These are phyloP conservation scores for Globodera ellingtonae DNA, from an alignment of 1,140 invertebrate species.

Conservation along the genomic window DNA sequence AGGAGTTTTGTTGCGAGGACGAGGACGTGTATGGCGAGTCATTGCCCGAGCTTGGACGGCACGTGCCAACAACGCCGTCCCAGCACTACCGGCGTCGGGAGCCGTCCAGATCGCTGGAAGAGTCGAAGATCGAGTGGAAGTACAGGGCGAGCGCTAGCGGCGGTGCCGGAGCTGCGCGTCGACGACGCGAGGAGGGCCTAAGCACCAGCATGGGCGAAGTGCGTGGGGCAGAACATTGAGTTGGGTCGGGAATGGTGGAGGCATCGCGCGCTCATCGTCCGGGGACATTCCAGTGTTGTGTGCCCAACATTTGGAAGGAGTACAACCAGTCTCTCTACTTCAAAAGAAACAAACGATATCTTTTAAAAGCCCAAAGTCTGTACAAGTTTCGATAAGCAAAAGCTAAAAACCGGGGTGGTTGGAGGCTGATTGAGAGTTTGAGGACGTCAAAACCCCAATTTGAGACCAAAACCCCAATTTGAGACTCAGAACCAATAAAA, in stretches of 20 bases:
- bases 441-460: no score
- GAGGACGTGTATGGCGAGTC: slow-evolving; percentile 51
- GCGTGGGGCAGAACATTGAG: slow-evolving; percentile 9
- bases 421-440: no score
- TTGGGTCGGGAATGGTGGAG: neutral
- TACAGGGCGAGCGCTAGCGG: slow-evolving; percentile 14
- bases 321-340: no score
- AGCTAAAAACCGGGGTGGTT: no score
- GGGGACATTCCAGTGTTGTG: no score
- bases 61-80: neutral
- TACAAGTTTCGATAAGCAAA: no score
- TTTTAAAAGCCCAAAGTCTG: no score
- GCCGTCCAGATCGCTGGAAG: slow-evolving; percentile 35
- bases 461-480: no score
- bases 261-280: no score
- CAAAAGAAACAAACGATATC: no score
- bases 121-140: slow-evolving; percentile 11
- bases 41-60: slow-evolving; percentile 33
- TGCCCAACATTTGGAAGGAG: no score
- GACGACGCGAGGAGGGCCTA: slow-evolving; percentile 31
- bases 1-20: slow-evolving; percentile 41
- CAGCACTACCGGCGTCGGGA: slow-evolving; percentile 17
- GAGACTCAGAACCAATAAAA: no score
- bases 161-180: neutral
- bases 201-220: slow-evolving; percentile 53